Evolutionary conservation across 2,888 invertebrate species (phyloP).

Genomic region (Elegia similella): DNA sequence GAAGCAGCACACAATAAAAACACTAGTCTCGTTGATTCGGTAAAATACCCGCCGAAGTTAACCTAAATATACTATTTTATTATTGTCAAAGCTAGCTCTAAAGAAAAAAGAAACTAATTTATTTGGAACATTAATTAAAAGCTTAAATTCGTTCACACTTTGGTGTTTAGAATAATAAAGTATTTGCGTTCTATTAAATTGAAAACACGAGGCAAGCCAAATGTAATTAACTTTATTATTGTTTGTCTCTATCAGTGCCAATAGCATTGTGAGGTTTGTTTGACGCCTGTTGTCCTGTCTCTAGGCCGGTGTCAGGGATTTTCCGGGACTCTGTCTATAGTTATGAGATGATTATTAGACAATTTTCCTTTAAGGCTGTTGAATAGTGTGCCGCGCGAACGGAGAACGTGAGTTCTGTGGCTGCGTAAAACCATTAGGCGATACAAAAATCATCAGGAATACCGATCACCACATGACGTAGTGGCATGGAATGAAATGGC

Average conservation of each 20-base stretch:
- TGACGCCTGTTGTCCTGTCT: slow-evolving; percentile 17
- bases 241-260: slow-evolving; percentile 18
- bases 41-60: too few relatives aligned
- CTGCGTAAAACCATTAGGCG: too few relatives aligned
- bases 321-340: slow-evolving; percentile 20
- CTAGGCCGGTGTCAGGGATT: slow-evolving; percentile 28
- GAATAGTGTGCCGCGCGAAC: too few relatives aligned
- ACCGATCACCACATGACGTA: too few relatives aligned
- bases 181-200: slow-evolving; percentile 8
- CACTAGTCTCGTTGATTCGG: too few relatives aligned
- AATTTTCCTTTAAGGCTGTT: too few relatives aligned
- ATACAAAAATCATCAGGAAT: too few relatives aligned
- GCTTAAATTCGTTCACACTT: slow-evolving; percentile 22
- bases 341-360: too few relatives aligned
- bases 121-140: slow-evolving; percentile 29
- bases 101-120: slow-evolving; percentile 5
- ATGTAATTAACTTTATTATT: slow-evolving; percentile 19
- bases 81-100: neutral
- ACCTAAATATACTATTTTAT: too few relatives aligned
- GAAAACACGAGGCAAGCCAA: slow-evolving; percentile 19
- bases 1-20: too few relatives aligned
- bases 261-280: slow-evolving; percentile 5
- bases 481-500: too few relatives aligned
- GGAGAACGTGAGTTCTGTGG: too few relatives aligned
- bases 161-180: neutral